phyloP scores from a whole-genome alignment of 1,140 invertebrate species.

The Phocides pigmalion region DNA sequence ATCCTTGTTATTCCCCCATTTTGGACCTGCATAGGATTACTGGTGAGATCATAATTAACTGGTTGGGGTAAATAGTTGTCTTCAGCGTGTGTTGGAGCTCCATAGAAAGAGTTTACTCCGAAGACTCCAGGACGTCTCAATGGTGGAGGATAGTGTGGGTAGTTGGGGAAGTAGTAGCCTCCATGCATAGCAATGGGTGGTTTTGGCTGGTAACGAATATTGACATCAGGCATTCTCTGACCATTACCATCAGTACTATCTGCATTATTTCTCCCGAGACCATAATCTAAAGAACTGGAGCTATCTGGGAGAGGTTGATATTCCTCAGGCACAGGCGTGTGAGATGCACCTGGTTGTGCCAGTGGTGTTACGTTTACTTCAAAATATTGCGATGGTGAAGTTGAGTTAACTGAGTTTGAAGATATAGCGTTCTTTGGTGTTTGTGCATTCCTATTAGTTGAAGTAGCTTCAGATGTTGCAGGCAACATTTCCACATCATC shows the following conservation, averaged over 20 bases:
- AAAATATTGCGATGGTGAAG: conserved; percentile 61
- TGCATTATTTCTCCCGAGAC: conserved; percentile 45
- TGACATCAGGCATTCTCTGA: conserved; percentile 53
- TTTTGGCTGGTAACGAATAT: conserved; percentile 75
- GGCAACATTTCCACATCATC: conserved; percentile 79
- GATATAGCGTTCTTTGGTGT: conserved; percentile 65
- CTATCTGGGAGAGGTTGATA: conserved; percentile 77
- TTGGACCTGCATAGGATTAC: conserved; percentile 43
- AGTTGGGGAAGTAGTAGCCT: conserved; percentile 62
- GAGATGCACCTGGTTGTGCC: conserved; percentile 54
- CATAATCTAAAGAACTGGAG: conserved; percentile 69
- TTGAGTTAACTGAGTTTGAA: conserved; percentile 72
- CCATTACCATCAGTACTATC: conserved; percentile 51
- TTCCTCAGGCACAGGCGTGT: conserved; percentile 74
- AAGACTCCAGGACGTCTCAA: conserved; percentile 50
- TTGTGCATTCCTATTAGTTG: conserved; percentile 43
- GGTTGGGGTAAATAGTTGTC: conserved; percentile 56
- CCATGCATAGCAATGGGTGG: conserved; percentile 48
- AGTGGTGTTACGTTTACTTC: conserved; percentile 55
- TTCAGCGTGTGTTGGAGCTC: conserved; percentile 51
- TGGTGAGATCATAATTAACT: conserved; percentile 52
- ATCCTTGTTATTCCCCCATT: conserved; percentile 43
- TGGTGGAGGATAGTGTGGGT: conserved; percentile 49
- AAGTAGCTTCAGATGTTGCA: conserved; percentile 45
- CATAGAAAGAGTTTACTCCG: conserved; percentile 35